Evolutionary conservation across 1,140 invertebrate species (phyloP), one percentile per base, ranked within the genome.

Genomic region (Spodoptera litura): DNA sequence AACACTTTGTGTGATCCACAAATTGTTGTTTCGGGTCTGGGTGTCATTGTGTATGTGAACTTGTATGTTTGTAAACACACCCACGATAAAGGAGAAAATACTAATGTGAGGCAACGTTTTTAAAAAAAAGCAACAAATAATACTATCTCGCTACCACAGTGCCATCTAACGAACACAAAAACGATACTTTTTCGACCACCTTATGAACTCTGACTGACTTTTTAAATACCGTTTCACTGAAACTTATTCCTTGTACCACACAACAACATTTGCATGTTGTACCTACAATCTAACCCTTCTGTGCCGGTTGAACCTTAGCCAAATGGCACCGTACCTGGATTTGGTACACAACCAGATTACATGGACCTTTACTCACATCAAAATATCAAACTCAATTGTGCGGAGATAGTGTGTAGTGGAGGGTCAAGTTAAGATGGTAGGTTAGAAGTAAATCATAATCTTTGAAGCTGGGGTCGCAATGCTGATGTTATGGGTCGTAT

Each of bases 291-390:
- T 20, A 66, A 73, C 73, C 72, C 79, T 76, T 75, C 72, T 59
- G 64, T 52, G 15, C 78, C 31, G 72, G 55, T 62, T 79, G 66
- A 79, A 75, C 79, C 79, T 76, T 75, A 55, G 72, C 79, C 79
- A 80, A 80, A 80, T 80, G 79, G 75, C 79, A 66, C 73, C 64
- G 52, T 72, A 80, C 79, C 79, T 80, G 79, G 79, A 70, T 80
- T 80, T 80, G 31, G 70, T 25, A 55, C 56, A 71, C 59, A 58
- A 70, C 74, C 79, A 76, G 27, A 38, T 10, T 20, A 72, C n/a
- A 9, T n/a, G 53, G 77, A 78, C 15, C 77, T 51, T n/a, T 72
- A 8, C 44, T 55, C 44, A 27, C 44, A 44, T 53, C 27, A 13
- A 51, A 31, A 51, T 27, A 35, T 9, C n/a, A 25, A 51, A 15